Evolutionary conservation across 2,888 invertebrate species (phyloP).

Genomic region (Iphiclides podalirius): DNA sequence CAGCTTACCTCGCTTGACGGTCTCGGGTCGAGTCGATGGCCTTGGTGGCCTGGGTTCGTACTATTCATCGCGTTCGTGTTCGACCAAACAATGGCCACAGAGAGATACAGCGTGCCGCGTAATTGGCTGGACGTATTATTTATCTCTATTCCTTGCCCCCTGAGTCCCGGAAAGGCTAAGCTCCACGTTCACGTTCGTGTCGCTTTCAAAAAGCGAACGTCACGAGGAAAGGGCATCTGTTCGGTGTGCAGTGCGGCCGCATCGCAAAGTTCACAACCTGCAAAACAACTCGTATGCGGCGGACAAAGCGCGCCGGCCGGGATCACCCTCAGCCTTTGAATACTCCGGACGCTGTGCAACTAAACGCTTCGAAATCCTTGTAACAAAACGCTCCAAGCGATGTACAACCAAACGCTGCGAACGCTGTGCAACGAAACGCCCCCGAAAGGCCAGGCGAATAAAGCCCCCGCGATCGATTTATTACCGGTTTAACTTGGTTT

Average conservation of each 20-base stretch:
- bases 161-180: too few relatives aligned
- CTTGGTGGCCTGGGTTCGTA: slow-evolving; percentile 33
- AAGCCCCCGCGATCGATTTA: slow-evolving; percentile 52
- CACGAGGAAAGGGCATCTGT: slow-evolving; percentile 37
- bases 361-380: slow-evolving; percentile 35
- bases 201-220: slow-evolving; percentile 33
- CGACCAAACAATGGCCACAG: too few relatives aligned
- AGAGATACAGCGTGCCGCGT: too few relatives aligned
- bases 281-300: slow-evolving; percentile 44
- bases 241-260: slow-evolving; percentile 34
- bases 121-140: too few relatives aligned
- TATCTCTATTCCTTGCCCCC: too few relatives aligned
- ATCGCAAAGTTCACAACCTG: slow-evolving; percentile 48
- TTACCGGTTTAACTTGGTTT: slow-evolving; percentile 53
- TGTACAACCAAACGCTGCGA: slow-evolving; percentile 40
- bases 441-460: slow-evolving; percentile 47
- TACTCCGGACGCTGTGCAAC: slow-evolving; percentile 45
- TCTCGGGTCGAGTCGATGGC: slow-evolving; percentile 40
- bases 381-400: slow-evolving; percentile 25
- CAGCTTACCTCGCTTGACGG: slow-evolving; percentile 38
- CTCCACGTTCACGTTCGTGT: too few relatives aligned
- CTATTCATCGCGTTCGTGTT: neutral
- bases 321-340: slow-evolving; percentile 57
- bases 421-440: slow-evolving; percentile 38
- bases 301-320: slow-evolving; percentile 49